A percentile compares a stretch with the other conserved stretches of the same genome.
These are phyloP conservation scores for Cyanistes caeruleus DNA, from an alignment of 2,113 vertebrate species.

Conservation along the genomic window DNA sequence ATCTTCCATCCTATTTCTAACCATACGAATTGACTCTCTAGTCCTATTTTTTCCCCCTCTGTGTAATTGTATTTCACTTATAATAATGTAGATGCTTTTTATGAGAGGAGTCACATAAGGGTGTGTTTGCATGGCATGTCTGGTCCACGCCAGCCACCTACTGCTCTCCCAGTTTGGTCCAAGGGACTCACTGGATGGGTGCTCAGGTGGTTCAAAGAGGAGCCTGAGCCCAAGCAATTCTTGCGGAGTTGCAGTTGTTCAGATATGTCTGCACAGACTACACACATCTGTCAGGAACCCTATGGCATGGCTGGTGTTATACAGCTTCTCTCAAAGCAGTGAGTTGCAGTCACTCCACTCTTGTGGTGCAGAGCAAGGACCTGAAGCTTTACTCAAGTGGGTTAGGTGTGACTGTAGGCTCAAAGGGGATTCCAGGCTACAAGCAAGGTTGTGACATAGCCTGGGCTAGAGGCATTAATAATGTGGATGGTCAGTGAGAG, in stretches of 20 bases:
- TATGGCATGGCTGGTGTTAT: neutral
- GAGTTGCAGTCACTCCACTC: neutral
- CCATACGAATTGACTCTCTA: neutral
- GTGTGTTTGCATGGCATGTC: neutral
- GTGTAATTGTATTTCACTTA: neutral
- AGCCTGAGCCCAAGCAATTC: neutral
- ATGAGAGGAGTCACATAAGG: neutral
- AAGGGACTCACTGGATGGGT: neutral
- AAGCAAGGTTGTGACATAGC: neutral
- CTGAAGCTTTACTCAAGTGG: neutral
- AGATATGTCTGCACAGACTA: neutral
- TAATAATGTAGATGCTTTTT: neutral
- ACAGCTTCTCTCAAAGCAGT: neutral
- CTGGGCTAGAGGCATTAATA: slow-evolving; percentile 4
- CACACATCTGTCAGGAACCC: neutral
- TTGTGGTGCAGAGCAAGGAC: neutral
- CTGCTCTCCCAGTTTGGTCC: neutral
- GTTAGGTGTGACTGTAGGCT: neutral
- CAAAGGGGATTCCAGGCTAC: neutral
- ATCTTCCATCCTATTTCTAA: neutral
- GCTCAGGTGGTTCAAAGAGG: neutral
- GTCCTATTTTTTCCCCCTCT: neutral
- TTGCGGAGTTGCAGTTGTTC: neutral
- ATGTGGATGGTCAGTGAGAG: neutral
- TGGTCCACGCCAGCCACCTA: neutral